Base-by-base conservation (phyloP, 2,797 vertebrate genomes). In the Sarcoramphus papa region DNA sequence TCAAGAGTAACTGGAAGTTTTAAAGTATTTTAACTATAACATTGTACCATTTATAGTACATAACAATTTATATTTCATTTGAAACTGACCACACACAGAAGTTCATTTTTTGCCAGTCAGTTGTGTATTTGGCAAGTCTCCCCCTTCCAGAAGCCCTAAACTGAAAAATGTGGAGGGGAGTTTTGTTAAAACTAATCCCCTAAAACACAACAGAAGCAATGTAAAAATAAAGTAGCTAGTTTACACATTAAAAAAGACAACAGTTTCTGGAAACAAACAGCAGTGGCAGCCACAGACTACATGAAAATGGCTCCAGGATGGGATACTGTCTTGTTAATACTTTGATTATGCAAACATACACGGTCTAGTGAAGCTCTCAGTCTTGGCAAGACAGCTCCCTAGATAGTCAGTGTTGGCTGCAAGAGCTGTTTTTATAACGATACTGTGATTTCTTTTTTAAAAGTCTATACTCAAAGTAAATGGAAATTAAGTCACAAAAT, bases 291-390 rank as follows among this genome's bases (percentile, higher is more conserved):
- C 90, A 2, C 73, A 86, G 70, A 84, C 59, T 41, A 73, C 69
- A 65, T n/a, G 70, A 85, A 76, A 97, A 95, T 21, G 48, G 72
- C 85, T 92, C 75, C 92, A 85, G 84, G 92, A 91, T 14, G 73
- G 93, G 91, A 78, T 22, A 65, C 20, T 5, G 41, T 28, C 91
- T 62, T 35, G 94, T 88, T 96, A 90, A 85, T 96, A 69, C 77
- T 92, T 85, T n/a, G 92, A 81, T 95, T 97, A 93, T 84, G 80
- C 95, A 96, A 97, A 94, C 93, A 86, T 51, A 60, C 79, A 86
- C 4, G 50, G 90, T 92, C 93, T 70, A 88, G 85, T 78, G 92
- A 86, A 95, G 67, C 77, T 83, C 87, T 84, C n/a, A 23, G 53
- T 57, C 90, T 92, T 96, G 94, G 86, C 93, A 90, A 75, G 69